Percentiles rank a stretch among this genome's conserved stretches.
Evolutionary conservation across 2,113 vertebrate genomes (phyloP).

Genomic region (Thamnaconus septentrionalis): DNA sequence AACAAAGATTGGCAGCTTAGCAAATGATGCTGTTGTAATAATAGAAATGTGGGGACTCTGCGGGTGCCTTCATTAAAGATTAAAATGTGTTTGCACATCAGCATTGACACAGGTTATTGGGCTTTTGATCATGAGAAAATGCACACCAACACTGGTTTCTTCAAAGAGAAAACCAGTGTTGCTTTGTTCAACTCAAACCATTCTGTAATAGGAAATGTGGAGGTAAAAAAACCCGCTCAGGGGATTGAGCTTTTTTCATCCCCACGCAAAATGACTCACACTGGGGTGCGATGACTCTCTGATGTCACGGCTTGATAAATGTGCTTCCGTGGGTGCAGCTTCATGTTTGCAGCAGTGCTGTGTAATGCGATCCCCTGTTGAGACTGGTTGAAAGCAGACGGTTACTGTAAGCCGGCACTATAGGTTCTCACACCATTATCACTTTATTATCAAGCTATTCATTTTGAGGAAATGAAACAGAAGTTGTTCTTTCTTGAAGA

Average conservation of each 20-base stretch:
- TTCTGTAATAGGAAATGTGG: no score
- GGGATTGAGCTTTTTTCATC: conserved; percentile 15
- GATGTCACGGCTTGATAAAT: conserved; percentile 1
- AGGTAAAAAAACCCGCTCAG: not conserved
- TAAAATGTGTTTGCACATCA: not conserved
- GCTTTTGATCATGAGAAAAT: not conserved
- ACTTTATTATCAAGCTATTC: no score
- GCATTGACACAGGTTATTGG: not conserved
- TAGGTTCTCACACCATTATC: no score
- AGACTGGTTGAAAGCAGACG: no score
- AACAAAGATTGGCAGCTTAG: no score
- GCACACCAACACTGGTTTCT: no score
- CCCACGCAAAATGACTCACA: not conserved
- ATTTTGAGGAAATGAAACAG: conserved; percentile 27
- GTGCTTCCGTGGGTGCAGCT: not conserved
- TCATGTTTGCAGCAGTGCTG: conserved; percentile 5
- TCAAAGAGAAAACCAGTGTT: no score
- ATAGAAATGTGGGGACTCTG: not conserved
- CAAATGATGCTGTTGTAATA: no score
- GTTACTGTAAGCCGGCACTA: no score
- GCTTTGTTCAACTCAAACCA: no score
- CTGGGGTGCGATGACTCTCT: not conserved
- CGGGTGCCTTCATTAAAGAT: not conserved
- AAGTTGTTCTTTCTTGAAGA: conserved; percentile 7
- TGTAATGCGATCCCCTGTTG: not conserved